Evolutionary conservation across 92 coral and sea anemone genomes (phyloP), one percentile per base, ranked within the genome.

Genomic region (Parazoanthus atlanticus): DNA sequence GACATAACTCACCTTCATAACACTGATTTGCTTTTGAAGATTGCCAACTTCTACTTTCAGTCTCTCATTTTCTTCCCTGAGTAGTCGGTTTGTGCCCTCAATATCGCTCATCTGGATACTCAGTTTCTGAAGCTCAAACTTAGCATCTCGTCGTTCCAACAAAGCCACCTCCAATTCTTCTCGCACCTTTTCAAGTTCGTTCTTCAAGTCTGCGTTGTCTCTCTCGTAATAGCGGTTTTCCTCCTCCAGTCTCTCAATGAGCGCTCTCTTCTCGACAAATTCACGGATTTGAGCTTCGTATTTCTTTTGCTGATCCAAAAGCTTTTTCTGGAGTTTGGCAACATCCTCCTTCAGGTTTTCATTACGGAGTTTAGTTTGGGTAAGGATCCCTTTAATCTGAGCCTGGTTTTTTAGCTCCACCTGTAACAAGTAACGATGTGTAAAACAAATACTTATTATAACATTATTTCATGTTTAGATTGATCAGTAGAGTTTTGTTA

Each of bases 301-400:
- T 52, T 92, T 92, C 85, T 93, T 94, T 83, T 95, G 99, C 88
- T 95, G 95, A 26, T 97, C 98, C 74, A 95, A 79, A 13, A 97
- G 93, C 34, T 94, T 97, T 90, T 93, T 97, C 88, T 97, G 99
- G 64, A 97, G 89, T 88, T 91, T 90, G 88, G 85, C 89, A 85
- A 95, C 90, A 30, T 97, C 98, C 64, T 94, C 95, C 76, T 95
- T 97, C 73, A 97, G 92, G 25, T 90, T 97, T 11, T 97, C 98
- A 89, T 95, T 97, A 78, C 99, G 89, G 43, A 90, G 85, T 86
- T 92, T 95, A 28, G 94, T 93, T 80, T 97, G 98, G 28, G 91
- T 96, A 1, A 97, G 93, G 52, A 96, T 91, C 32, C 99, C 99
- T 84, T 93, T 97, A n/a, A 94, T 91, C 85, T 97, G 99, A 23